These are phyloP conservation scores for Gyps fulvus DNA, from an alignment of 2,113 vertebrate species.

Conservation along the genomic window DNA sequence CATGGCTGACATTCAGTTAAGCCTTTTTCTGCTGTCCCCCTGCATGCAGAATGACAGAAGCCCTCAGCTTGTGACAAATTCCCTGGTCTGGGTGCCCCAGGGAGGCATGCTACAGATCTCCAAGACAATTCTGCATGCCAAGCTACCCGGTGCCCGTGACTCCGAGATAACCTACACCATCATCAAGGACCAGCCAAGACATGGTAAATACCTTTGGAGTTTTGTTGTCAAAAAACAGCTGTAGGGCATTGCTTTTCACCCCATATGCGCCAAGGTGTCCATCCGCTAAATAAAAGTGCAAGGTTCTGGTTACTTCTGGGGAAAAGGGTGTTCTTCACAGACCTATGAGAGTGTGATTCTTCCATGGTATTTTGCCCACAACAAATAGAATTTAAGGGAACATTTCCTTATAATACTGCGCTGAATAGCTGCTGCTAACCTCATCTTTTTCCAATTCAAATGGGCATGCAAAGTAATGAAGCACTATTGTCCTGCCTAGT, in stretches of 20 bases:
- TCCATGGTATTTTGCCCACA: not conserved
- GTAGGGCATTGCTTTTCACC: not conserved
- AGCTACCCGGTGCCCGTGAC: slow-evolving; percentile 71
- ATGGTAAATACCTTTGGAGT: slow-evolving; percentile 75
- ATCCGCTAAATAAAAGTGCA: not conserved
- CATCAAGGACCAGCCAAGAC: slow-evolving; percentile 70
- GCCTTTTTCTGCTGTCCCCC: not conserved
- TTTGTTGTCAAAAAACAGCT: not conserved
- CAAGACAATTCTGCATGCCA: slow-evolving; percentile 77
- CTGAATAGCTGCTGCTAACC: not conserved
- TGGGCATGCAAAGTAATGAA: not conserved
- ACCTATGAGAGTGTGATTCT: not conserved
- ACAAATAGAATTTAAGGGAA: not conserved
- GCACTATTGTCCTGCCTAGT: not conserved
- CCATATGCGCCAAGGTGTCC: not conserved
- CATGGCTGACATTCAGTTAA: not conserved
- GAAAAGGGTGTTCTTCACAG: not conserved
- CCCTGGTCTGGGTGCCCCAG: slow-evolving; percentile 89
- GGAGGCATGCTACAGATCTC: slow-evolving; percentile 91
- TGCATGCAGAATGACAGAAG: slow-evolving; percentile 64
- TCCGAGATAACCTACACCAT: slow-evolving; percentile 86
- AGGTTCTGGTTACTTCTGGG: not conserved
- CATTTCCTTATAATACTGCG: fast-evolving
- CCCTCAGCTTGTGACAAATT: slow-evolving; percentile 72
- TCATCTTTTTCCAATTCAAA: not conserved